These are phyloP conservation scores for Podotricha telesiphe DNA, from an alignment of 2,888 invertebrate genomes.

Conservation along the genomic window DNA sequence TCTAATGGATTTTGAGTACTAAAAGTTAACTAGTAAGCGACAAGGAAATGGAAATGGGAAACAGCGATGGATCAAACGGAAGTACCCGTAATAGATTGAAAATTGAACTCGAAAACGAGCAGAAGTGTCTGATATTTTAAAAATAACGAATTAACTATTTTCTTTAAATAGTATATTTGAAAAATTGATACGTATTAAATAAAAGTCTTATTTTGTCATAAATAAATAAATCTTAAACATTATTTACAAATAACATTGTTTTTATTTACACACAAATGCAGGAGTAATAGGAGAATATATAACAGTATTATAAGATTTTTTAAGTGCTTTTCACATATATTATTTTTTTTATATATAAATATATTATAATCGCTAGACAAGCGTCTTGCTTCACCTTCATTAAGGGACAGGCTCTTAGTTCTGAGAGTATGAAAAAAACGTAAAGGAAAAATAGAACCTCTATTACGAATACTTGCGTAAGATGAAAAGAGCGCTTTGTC, in stretches of 20 bases:
- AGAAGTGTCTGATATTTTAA: neutral
- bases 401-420: slow-evolving; percentile 19
- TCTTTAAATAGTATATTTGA: neutral
- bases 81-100: neutral
- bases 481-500: slow-evolving; percentile 55
- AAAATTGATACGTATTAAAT: too few species aligned
- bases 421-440: slow-evolving; percentile 43
- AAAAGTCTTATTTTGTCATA: too few species aligned
- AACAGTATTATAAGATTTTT: too few species aligned
- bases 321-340: too few species aligned
- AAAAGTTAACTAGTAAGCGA: neutral
- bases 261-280: too few species aligned
- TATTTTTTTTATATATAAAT: too few species aligned
- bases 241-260: too few species aligned
- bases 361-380: too few species aligned
- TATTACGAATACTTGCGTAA: slow-evolving; percentile 46
- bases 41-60: slow-evolving; percentile 11
- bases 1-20: neutral
- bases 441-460: slow-evolving; percentile 50
- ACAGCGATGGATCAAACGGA: slow-evolving; percentile 11
- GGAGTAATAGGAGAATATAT: too few species aligned
- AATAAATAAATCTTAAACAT: too few species aligned
- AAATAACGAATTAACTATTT: neutral
- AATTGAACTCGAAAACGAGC: slow-evolving; percentile 1
- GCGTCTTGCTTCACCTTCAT: too few species aligned